A percentile compares a stretch with the other conserved stretches of the same genome.
phyloP scores from a whole-genome alignment of 2,888 invertebrate genomes.

The Tetheella fluctuosa region DNA sequence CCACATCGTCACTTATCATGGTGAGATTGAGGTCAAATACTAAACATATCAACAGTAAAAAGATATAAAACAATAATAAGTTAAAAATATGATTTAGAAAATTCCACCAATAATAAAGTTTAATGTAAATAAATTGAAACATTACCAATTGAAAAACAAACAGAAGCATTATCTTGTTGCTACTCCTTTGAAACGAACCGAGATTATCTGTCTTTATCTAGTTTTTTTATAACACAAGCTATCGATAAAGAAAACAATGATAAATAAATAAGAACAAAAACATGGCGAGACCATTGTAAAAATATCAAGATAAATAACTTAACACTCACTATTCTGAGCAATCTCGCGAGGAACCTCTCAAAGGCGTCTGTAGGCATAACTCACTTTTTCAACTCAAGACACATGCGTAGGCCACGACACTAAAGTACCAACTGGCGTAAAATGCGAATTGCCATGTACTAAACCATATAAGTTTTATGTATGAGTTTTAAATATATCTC shows the following conservation, averaged over 20 bases:
- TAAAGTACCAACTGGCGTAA: background rate
- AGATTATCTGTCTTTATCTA: background rate
- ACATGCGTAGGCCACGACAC: slow-evolving; percentile 19
- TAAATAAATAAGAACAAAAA: no score
- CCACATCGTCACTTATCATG: no score
- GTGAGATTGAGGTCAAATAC: no score
- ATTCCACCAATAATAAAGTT: background rate
- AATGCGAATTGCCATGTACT: background rate
- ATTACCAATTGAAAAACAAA: background rate
- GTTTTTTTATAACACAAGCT: background rate
- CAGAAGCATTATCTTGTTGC: background rate
- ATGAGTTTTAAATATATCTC: slow-evolving; percentile 33
- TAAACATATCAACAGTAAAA: no score
- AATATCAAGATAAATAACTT: slow-evolving; percentile 11
- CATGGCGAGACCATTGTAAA: slow-evolving; percentile 15
- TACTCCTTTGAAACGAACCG: background rate
- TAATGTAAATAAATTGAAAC: background rate
- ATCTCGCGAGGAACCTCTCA: slow-evolving; percentile 59
- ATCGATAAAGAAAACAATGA: background rate
- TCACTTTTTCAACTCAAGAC: slow-evolving; percentile 25
- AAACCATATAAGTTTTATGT: slow-evolving; percentile 12
- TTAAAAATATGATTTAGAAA: background rate
- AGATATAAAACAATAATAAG: no score
- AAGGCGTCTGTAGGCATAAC: slow-evolving; percentile 63
- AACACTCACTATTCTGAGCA: slow-evolving; percentile 56